Evolutionary conservation across 2,113 vertebrate species (phyloP).

Genomic region (Calonectris borealis): DNA sequence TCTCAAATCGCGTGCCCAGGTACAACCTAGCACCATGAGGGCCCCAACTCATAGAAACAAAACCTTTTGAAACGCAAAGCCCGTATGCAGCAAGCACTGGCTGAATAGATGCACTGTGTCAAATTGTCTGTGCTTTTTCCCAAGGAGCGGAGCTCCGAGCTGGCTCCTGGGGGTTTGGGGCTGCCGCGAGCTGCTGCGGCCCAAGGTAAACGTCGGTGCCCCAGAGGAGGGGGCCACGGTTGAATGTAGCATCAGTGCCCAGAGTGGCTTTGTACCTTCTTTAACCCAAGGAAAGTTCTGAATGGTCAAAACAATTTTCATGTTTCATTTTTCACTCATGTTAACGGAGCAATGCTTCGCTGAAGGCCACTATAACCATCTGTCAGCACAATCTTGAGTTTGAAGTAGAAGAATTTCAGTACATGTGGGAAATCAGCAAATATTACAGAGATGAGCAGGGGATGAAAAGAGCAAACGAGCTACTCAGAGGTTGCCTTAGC

Average conservation of each 20-base stretch:
- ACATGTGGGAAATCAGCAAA: neutral
- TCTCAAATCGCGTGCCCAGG: accelerated
- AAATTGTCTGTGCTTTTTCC: neutral
- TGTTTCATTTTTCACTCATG: neutral
- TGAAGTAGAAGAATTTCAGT: neutral
- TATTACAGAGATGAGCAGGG: neutral
- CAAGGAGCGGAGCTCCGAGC: neutral
- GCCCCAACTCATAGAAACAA: neutral
- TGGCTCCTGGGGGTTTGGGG: neutral
- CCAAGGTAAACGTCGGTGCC: neutral
- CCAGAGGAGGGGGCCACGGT: accelerated
- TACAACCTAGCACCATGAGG: neutral
- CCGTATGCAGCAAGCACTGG: neutral
- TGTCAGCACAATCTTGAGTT: neutral
- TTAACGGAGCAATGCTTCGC: neutral
- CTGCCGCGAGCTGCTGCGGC: neutral
- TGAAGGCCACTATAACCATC: neutral
- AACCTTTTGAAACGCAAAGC: neutral
- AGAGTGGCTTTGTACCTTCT: neutral
- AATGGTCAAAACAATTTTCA: neutral
- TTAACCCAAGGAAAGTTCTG: neutral
- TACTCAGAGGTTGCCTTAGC: neutral
- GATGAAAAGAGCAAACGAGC: neutral
- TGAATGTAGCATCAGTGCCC: neutral
- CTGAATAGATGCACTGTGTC: neutral